Conservation (phyloP, 2,888 invertebrate species). For the Drosophila infuscata region DNA sequence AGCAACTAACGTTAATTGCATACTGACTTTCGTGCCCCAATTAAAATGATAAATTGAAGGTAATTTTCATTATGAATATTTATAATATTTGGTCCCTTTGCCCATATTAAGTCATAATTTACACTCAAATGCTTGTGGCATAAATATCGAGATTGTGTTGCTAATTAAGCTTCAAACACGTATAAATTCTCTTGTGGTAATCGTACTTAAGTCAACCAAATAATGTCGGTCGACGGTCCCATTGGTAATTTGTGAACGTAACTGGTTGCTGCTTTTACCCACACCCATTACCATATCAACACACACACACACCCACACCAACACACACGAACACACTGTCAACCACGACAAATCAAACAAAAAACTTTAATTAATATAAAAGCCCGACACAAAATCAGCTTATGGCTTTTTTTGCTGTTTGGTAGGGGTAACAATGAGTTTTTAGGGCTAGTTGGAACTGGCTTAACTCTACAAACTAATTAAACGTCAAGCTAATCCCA, state of each 20-base stretch:
- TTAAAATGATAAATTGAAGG: conserved; percentile 10
- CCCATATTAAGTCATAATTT: conserved; percentile 42
- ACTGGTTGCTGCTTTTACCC: neutral
- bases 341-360: conserved; percentile 59
- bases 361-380: conserved; percentile 75
- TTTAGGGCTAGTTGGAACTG: conserved; percentile 1
- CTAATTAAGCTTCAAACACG: conserved; percentile 53
- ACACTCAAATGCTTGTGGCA: conserved; percentile 13
- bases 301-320: neutral
- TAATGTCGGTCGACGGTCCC: conserved; percentile 21
- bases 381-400: conserved; percentile 44
- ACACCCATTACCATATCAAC: neutral
- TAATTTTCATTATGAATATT: conserved; percentile 23
- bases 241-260: conserved; percentile 24
- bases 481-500: conserved; percentile 54
- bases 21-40: conserved; percentile 32
- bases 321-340: neutral
- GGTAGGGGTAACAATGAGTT: neutral
- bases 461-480: conserved; percentile 49
- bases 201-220: conserved; percentile 44
- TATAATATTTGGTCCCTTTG: conserved; percentile 13
- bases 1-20: conserved; percentile 26
- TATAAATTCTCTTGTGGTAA: conserved; percentile 48
- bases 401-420: conserved; percentile 30
- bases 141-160: conserved; percentile 24